A percentile compares a stretch with the other conserved stretches of the same genome.
Evolutionary conservation across 2,113 vertebrate genomes (phyloP).

Genomic region (Cololabis saira): DNA sequence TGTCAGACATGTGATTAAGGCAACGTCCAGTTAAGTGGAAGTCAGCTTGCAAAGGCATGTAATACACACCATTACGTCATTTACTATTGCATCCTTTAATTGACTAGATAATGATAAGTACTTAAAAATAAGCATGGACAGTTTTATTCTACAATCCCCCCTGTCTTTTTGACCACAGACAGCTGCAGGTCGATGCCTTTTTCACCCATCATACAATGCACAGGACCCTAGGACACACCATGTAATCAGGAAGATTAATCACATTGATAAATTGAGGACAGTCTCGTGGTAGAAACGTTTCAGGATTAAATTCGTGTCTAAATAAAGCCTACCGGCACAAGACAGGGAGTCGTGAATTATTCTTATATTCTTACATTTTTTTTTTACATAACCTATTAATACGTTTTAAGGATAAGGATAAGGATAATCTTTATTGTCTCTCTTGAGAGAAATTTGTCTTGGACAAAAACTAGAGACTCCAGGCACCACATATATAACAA

Average conservation of each 20-base stretch:
- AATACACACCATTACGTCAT: too few species aligned
- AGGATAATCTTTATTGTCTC: too few species aligned
- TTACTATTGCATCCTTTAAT: not conserved
- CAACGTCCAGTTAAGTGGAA: too few species aligned
- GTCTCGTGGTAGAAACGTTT: constrained; percentile 39
- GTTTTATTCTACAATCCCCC: not conserved
- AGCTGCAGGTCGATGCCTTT: constrained; percentile 28
- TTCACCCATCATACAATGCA: constrained; percentile 29
- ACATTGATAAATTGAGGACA: constrained; percentile 59
- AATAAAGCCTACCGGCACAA: not conserved
- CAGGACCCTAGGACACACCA: constrained; percentile 17
- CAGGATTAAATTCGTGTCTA: constrained; percentile 35
- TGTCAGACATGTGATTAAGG: too few species aligned
- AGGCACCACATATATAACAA: too few species aligned
- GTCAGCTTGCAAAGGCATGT: too few species aligned
- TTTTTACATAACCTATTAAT: too few species aligned
- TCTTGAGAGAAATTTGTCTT: too few species aligned
- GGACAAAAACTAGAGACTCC: too few species aligned
- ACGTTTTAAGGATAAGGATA: too few species aligned
- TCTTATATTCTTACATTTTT: not conserved
- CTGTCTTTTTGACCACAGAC: not conserved
- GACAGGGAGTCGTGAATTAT: too few species aligned
- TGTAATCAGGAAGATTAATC: constrained; percentile 61
- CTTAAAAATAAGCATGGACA: not conserved
- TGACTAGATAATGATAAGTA: constrained; percentile 4